Base-by-base conservation (phyloP, 1,140 invertebrate genomes). In the Caenorhabditis brenneri region DNA sequence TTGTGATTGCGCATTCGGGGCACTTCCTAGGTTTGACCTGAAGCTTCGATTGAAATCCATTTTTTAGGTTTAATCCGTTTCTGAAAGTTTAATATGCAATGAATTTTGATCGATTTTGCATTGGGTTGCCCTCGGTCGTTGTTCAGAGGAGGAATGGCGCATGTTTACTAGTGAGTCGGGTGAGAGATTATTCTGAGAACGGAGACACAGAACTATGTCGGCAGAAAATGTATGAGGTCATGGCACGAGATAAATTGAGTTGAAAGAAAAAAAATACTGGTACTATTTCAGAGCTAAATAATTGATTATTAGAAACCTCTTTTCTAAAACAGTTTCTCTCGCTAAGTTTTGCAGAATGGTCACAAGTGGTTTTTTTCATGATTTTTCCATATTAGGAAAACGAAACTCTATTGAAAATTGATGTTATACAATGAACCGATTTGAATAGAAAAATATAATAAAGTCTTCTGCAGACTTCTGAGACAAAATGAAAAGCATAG, bases 31-130 rank as follows among this genome's bases (percentile, higher is more conserved):
- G n/a, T 74, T 74, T 10, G 65, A 74, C 7, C 36, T 74, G 36
- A 74, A 74, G 15, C 65, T 74, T 46, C 65, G 65, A 74, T 74
- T 74, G 65, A 74, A 74, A 74, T 74, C 65, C 65, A 74, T 74
- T 74, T 74, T 42, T 42, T 42, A n/a, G 65, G 42, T 46, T 46
- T 42, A 74, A n/a, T 65, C 3, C 19, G 5, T 74, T 42, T 24
- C 65, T 74, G 65, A 65, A 65, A 65, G 36, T 42, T 42, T 42
- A 65, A 65, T 1, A 33, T 65, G 33, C 19, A 24, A 74, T 4
- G 4, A 46, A 46, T 74, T 74, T 42, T 74, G 36, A 74, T 74
- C 65, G 65, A 74, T 74, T 74, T 74, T 42, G 9, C 31, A 10
- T 55, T 55, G 22, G 10, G 53, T 55, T 29, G 55, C 24, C 24